Evolutionary conservation across 2,797 vertebrate genomes (phyloP), one percentile per base, ranked within the genome.

Genomic region (Liasis olivaceus): DNA sequence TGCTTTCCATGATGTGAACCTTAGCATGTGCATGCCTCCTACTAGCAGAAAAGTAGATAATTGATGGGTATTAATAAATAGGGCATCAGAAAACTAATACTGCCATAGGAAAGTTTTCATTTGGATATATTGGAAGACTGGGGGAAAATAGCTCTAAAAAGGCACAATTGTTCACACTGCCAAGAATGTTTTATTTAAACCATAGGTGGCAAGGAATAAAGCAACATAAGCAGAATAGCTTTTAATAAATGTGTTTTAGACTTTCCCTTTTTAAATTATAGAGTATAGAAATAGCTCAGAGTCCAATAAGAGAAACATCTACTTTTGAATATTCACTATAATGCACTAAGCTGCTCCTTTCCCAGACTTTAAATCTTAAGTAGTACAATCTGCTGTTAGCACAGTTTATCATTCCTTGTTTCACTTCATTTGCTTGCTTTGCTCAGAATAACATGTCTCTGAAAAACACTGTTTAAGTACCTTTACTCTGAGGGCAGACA

Each of bases 271-370:
- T 26, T 95, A 94, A 96, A 97, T 97, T 97, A 97, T 31, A 84
- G 64, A 94, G 72, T 96, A 95, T 97, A 36, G 96, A 97, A 97
- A 95, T 95, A 96, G 93, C 95, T 96, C 93, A 89, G 97, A 97
- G 96, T 96, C 93, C 95, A 96, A 95, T 97, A 97, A 96, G 96
- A 97, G 97, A 97, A 97, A 97, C 95, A 97, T 96, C 95, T 96
- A 94, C 95, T 94, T 97, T 95, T 96, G 96, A 97, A 97, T 96
- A 96, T 96, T 96, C 56, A 51, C 96, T 96, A 97, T 97, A 97
- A 97, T 95, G 96, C 3, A 93, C 93, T 94, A 96, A 93, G 94
- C 94, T 95, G 14, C 81, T 89, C 97, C 93, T 95, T 96, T 42
- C 95, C 94, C 60, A 94, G 94, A 90, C 95, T 91, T 94, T 96